Conservation (phyloP, 2,888 invertebrate species). For the Hemithea aestivaria region DNA sequence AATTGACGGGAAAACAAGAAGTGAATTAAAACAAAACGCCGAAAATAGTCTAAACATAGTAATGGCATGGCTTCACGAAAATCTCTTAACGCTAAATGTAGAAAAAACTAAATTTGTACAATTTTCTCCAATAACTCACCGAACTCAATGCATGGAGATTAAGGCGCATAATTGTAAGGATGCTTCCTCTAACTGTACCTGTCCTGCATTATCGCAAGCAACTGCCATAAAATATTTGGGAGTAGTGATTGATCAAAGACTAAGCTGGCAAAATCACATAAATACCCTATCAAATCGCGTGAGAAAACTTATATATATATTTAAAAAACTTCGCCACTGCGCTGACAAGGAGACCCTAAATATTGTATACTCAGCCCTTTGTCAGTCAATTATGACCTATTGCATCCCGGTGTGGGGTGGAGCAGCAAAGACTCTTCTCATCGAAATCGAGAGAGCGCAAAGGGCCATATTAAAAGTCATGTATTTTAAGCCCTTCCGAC, state of each 20-base stretch:
- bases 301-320: slow-evolving; percentile 7
- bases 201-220: not conserved
- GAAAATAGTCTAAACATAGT: slow-evolving; percentile 4
- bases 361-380: not conserved
- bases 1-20: slow-evolving; percentile 4
- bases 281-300: not conserved
- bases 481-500: not conserved
- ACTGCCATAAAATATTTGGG: slow-evolving; percentile 7
- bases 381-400: slow-evolving; percentile 5
- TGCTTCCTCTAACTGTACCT: not conserved
- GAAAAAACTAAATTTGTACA: slow-evolving; percentile 10
- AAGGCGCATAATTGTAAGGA: slow-evolving; percentile 5
- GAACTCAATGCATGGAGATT: not conserved
- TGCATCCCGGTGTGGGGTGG: slow-evolving; percentile 11
- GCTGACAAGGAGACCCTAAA: not conserved
- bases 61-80: slow-evolving; percentile 4
- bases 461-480: slow-evolving; percentile 2
- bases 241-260: slow-evolving; percentile 1
- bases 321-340: slow-evolving; percentile 3
- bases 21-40: slow-evolving; percentile 2
- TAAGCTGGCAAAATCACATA: slow-evolving; percentile 1
- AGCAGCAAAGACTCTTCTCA: not conserved
- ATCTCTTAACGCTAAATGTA: slow-evolving; percentile 9
- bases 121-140: slow-evolving; percentile 6
- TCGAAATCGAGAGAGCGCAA: slow-evolving; percentile 3